These are phyloP conservation scores for Unio pictorum DNA, from an alignment of 2,888 invertebrate species.

Conservation along the genomic window DNA sequence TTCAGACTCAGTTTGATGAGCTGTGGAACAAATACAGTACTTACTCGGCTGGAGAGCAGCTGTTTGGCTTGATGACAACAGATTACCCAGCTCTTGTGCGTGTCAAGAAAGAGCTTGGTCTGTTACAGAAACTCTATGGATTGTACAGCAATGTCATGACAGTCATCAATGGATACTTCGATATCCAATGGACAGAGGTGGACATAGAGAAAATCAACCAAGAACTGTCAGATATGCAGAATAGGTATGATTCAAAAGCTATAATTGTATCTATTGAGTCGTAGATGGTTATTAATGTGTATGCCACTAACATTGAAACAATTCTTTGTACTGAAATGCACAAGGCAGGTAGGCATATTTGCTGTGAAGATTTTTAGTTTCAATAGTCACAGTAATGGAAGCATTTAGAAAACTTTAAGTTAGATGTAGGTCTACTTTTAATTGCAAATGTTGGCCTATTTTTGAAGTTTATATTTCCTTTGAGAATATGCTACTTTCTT, in stretches of 20 bases:
- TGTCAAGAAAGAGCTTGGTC: slow-evolving; percentile 66
- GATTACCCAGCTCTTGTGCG: slow-evolving; percentile 63
- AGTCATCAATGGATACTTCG: slow-evolving; percentile 68
- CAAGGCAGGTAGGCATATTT: too few species aligned
- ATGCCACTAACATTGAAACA: too few species aligned
- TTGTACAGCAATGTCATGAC: slow-evolving; percentile 68
- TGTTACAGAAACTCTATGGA: slow-evolving; percentile 69
- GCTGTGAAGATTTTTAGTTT: too few species aligned
- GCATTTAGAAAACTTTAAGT: too few species aligned
- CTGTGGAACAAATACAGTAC: slow-evolving; percentile 65
- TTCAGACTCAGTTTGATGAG: slow-evolving; percentile 67
- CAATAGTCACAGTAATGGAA: too few species aligned
- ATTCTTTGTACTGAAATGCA: too few species aligned
- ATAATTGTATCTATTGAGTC: too few species aligned
- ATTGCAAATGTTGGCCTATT: too few species aligned
- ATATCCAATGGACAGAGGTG: slow-evolving; percentile 69
- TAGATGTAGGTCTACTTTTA: too few species aligned
- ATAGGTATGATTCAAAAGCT: slow-evolving; percentile 50
- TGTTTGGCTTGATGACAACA: slow-evolving; percentile 68
- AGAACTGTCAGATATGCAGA: slow-evolving; percentile 67
- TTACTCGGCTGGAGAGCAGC: slow-evolving; percentile 68
- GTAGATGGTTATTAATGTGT: too few species aligned
- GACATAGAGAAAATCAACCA: slow-evolving; percentile 69
- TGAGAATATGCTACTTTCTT: too few species aligned
- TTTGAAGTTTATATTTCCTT: too few species aligned